Percentiles rank a stretch among this genome's conserved stretches.
phyloP scores from a whole-genome alignment of 2,113 vertebrate genomes.

The Calyptomena viridis region DNA sequence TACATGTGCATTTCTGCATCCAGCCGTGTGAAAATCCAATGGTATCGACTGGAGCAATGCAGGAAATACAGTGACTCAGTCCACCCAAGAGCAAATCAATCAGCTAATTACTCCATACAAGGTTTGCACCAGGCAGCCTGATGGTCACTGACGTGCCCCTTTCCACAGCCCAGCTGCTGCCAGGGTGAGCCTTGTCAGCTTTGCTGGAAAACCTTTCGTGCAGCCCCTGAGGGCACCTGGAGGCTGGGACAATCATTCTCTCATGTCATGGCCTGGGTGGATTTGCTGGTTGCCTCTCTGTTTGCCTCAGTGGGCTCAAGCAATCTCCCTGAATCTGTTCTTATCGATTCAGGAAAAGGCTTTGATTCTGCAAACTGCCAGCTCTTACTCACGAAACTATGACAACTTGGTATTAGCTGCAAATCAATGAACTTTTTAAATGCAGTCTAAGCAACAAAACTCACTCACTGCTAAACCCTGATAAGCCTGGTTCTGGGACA shows the following conservation, averaged over 20 bases:
- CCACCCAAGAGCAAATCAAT: not conserved
- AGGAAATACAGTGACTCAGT: not conserved
- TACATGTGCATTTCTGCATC: not conserved
- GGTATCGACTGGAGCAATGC: fast-evolving
- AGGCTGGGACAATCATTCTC: not conserved
- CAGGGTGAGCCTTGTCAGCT: not conserved
- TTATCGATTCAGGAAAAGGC: conserved; percentile 77
- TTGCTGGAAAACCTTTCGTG: not conserved
- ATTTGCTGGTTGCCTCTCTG: not conserved
- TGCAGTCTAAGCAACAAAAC: conserved; percentile 70
- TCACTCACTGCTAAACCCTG: conserved; percentile 68
- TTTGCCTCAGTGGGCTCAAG: conserved; percentile 22
- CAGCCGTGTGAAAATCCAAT: not conserved
- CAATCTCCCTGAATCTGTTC: conserved; percentile 68
- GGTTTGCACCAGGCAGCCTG: not conserved
- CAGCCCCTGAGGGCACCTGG: not conserved
- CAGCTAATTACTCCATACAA: not conserved
- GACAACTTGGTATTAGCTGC: conserved; percentile 80
- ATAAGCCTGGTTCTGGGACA: conserved; percentile 71
- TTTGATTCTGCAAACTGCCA: conserved; percentile 76
- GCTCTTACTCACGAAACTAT: conserved; percentile 78
- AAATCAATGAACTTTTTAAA: conserved; percentile 83
- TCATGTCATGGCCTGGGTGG: not conserved
- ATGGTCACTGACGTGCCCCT: not conserved
- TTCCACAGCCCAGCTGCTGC: not conserved